Base-by-base conservation (phyloP, 2,797 vertebrate genomes). In the Acipenser oxyrinchus region DNA sequence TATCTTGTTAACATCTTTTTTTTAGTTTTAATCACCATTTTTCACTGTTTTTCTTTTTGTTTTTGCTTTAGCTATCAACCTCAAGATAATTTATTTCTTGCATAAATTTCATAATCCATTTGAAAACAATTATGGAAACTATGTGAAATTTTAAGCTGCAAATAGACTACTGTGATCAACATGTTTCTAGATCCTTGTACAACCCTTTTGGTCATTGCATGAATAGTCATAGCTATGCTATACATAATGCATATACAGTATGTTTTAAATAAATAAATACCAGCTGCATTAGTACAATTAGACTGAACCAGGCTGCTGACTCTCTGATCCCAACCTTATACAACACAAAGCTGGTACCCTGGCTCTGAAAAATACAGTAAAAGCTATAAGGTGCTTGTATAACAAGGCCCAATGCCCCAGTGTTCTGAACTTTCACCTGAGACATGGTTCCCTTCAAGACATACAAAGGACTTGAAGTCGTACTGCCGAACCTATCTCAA, bases 381-480 rank as follows among this genome's bases (percentile, higher is more conserved):
- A 67, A 18, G 18, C 60, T 53, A 12, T 51, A 15, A 58, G 7
- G 58, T 15, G 50, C 37, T 53, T 66, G 51, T 66, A 48, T 23
- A 51, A 62, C n/a, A 49, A 52, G 50, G 48, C 10, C 51, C 37
- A 10, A 53, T 71, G 53, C 61, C 68, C 65, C 67, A 72, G 51
- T 71, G 71, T 69, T 12, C 37, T 76, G 69, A 73, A 66, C 72
- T 76, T 77, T 78, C 66, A 72, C 68, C 61, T 60, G 49, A 55
- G 68, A 71, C 18, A 62, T 62, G 58, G 60, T 51, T 62, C 1
- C 10, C 10, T 49, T 37, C 50, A 57, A 69, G n/a, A 63, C 58
- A 69, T 61, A 72, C 49, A 53, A 73, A 75, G 67, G 9, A 1
- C 68, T 68, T 61, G 62, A 66, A 57, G 59, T 73, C 60, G 55